Evolutionary conservation across 2,797 vertebrate species (phyloP).

Genomic region (Sphenodon punctatus): DNA sequence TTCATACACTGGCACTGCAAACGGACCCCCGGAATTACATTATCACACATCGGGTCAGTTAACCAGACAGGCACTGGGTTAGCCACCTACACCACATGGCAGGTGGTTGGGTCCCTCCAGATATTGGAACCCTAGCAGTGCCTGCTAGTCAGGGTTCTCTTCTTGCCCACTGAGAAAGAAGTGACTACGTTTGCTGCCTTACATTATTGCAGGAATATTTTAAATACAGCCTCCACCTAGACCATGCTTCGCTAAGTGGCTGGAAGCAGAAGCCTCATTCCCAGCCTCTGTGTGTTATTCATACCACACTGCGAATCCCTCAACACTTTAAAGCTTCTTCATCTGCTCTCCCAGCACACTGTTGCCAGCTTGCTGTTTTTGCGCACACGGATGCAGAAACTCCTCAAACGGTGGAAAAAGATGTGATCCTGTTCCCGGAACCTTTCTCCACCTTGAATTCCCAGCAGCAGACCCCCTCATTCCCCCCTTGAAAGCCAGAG

Average conservation of each 20-base stretch:
- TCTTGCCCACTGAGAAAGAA: too few relatives aligned
- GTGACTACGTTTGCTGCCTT: too few relatives aligned
- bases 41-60: not conserved
- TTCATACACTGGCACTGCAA: too few relatives aligned
- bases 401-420: conserved; percentile 6
- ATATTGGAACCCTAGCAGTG: too few relatives aligned
- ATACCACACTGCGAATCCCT: conserved; percentile 8
- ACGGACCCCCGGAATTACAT: too few relatives aligned
- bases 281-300: not conserved
- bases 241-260: not conserved
- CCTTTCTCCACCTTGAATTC: conserved; percentile 35
- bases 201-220: too few relatives aligned
- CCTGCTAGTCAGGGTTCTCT: not conserved
- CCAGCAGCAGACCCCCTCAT: conserved; percentile 55
- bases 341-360: not conserved
- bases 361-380: not conserved
- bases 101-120: not conserved
- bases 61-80: not conserved
- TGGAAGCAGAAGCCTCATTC: not conserved
- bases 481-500: conserved; percentile 34
- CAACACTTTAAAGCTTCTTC: not conserved
- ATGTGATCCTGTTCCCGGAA: conserved; percentile 52
- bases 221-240: not conserved
- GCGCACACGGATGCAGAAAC: not conserved
- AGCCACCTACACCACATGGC: not conserved